Evolutionary conservation across 2,113 vertebrate genomes (phyloP).

Genomic region (Cochlearius cochlearius): DNA sequence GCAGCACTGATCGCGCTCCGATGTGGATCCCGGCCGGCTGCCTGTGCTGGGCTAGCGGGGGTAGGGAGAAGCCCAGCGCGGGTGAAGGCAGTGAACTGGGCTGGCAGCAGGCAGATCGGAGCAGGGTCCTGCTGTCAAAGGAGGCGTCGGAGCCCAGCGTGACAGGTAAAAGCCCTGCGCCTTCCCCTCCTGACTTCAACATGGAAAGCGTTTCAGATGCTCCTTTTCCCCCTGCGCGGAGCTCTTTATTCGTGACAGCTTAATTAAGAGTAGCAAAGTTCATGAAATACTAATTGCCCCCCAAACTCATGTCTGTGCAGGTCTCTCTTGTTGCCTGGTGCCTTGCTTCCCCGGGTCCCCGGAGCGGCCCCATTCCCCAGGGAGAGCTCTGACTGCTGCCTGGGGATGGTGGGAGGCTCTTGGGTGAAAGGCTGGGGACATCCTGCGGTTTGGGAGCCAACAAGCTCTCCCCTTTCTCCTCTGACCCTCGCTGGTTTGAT

Average conservation of each 20-base stretch:
- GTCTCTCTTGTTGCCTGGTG: not conserved
- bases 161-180: not conserved
- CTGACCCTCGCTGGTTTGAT: not conserved
- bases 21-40: accelerated
- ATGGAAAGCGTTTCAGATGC: not conserved
- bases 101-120: not conserved
- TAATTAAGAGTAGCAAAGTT: not conserved
- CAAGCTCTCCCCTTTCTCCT: not conserved
- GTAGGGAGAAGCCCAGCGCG: not conserved
- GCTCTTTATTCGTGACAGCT: not conserved
- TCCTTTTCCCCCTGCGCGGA: not conserved
- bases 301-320: not conserved
- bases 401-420: not conserved
- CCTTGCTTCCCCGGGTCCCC: not conserved
- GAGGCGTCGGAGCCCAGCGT: not conserved
- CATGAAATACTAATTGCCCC: not conserved
- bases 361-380: accelerated
- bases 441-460: not conserved
- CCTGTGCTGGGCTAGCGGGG: not conserved
- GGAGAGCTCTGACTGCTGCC: not conserved
- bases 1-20: accelerated
- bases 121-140: not conserved
- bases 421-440: not conserved
- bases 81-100: not conserved
- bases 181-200: not conserved